These are phyloP conservation scores for Ceratothoa steindachneri DNA, from an alignment of 2,888 invertebrate genomes.

Conservation along the genomic window DNA sequence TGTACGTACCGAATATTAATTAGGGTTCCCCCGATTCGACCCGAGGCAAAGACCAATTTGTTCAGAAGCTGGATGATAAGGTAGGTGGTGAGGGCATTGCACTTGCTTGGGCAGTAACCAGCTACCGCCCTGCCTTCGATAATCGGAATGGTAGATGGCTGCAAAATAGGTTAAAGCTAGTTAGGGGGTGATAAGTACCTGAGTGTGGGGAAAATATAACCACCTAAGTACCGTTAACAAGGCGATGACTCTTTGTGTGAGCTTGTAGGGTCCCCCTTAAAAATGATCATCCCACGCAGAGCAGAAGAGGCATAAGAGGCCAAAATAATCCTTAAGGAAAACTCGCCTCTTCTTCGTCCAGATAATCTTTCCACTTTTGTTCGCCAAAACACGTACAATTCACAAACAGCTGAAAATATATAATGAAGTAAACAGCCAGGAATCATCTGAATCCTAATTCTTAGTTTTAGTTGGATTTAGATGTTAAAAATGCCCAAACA, in stretches of 20 bases:
- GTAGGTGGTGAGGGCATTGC: constrained; percentile 52
- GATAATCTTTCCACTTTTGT: too few relatives aligned
- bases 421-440: too few relatives aligned
- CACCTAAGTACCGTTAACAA: too few relatives aligned
- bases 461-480: too few relatives aligned
- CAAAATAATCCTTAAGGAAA: neutral
- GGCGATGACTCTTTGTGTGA: too few relatives aligned
- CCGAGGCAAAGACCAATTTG: constrained; percentile 63
- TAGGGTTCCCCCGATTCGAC: constrained; percentile 63
- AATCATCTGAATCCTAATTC: too few relatives aligned
- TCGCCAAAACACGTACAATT: neutral
- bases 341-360: too few relatives aligned
- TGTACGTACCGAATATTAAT: constrained; percentile 61
- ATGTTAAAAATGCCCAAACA: too few relatives aligned
- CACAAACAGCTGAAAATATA: neutral
- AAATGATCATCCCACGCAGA: too few relatives aligned
- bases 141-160: neutral
- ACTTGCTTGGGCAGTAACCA: constrained; percentile 58
- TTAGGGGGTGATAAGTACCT: too few relatives aligned
- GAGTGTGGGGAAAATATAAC: too few relatives aligned
- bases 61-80: constrained; percentile 54
- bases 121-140: neutral
- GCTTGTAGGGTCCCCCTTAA: too few relatives aligned
- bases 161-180: neutral
- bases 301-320: neutral